Base-by-base conservation (phyloP, 2,888 invertebrate species). In the Micropterix aruncella region DNA sequence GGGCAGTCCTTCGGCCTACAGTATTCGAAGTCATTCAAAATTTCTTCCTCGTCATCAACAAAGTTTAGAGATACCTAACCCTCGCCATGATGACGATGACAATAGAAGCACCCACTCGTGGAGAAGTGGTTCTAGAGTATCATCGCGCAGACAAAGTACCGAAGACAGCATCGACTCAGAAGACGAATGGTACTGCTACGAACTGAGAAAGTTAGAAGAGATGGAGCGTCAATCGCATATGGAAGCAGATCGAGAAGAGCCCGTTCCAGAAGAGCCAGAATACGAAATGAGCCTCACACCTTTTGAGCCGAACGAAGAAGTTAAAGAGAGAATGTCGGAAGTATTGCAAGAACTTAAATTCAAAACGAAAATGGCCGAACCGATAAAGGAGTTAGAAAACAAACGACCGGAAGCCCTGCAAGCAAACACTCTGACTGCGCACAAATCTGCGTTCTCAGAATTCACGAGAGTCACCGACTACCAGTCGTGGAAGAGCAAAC, bases 91-190 rank as follows among this genome's bases (percentile, higher is more conserved):
- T 47, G 88, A 89, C 51, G 90, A 91, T 48, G 91, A 91, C 55
- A 87, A 82, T 53, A 74, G 82, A 53, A 90, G 90, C 58, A 90
- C 87, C 2, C 85, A 90, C 65, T 90, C 90, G 0, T 88, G 85
- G 74, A 74, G 90, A 52, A 90, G 90, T 54, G 82, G 87, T 1
- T 91, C 90, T 0, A 70, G 86, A 52, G 83, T 86, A 1, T 90
- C 90, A 2, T 90, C 90, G 0, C 73, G 91, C 51, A 74, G 91
- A 42, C 91, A 92, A 64, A 90, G 90, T 56, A 91, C 91, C 0
- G 92, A 92, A 65, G 91, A 91, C 54, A 89, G 89, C 55, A 91
- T 92, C 46, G 92, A 92, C 60, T 89, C 88, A 18, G 92, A 92
- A 63, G 92, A 92, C 57, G 91, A 92, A 60, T 92, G 91, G 83